Conservation (phyloP, 2,888 invertebrate genomes). For the Xanthorhoe designata region DNA sequence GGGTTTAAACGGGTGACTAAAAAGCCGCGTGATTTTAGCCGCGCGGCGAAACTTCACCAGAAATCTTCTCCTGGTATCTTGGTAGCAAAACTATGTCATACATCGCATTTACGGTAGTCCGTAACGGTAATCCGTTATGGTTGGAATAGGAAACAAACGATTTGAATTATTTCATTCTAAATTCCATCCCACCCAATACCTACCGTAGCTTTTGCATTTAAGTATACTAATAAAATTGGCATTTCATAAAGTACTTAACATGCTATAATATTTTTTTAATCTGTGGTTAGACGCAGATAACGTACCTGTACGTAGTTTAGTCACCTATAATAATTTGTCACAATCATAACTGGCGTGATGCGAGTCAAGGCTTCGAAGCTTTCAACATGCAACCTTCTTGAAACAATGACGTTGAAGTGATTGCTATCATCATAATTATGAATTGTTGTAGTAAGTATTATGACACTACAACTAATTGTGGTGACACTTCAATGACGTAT, state of each 20-base stretch:
- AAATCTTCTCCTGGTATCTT: no score
- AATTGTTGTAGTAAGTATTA: slow-evolving; percentile 39
- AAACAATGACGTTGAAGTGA: slow-evolving; percentile 53
- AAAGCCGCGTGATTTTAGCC: no score
- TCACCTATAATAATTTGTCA: slow-evolving; percentile 36
- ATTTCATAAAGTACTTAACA: neutral
- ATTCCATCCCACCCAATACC: no score
- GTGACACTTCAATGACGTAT: slow-evolving; percentile 21
- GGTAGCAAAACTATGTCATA: no score
- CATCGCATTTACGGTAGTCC: no score
- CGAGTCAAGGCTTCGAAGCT: slow-evolving; percentile 50
- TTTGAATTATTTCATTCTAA: no score
- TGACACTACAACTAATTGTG: slow-evolving; percentile 24
- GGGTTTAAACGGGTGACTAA: no score
- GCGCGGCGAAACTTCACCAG: no score
- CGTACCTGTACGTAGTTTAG: neutral
- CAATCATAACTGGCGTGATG: slow-evolving; percentile 46
- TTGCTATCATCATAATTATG: slow-evolving; percentile 43
- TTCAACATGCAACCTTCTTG: slow-evolving; percentile 55
- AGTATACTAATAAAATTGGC: neutral
- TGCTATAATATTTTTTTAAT: neutral
- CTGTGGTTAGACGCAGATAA: neutral
- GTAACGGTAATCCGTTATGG: no score
- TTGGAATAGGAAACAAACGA: no score
- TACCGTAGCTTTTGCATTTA: neutral